Evolutionary conservation across 2,797 vertebrate genomes (phyloP), one percentile per base, ranked within the genome.

Genomic region (Micrastur ruficollis): DNA sequence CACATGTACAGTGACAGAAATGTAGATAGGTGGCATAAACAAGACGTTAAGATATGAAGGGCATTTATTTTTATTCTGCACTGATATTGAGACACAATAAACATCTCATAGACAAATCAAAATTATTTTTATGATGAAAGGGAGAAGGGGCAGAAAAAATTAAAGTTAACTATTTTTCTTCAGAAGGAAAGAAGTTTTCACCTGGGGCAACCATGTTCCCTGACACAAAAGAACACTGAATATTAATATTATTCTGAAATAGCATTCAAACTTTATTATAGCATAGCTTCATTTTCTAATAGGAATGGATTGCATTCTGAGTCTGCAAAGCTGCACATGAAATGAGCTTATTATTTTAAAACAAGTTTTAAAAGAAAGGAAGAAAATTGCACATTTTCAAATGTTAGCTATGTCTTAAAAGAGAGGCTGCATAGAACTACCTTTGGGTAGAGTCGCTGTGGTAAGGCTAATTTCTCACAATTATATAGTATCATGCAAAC

Each of bases 1-100:
- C 42, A 78, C 32, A 72, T 89, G 81, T 32, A 56, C 27, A 90
- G 58, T 72, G 91, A 96, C 92, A 61, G 88, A 94, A 95, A 89
- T 53, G 68, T 89, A 97, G 66, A 86, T 78, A 96, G 52, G 53
- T 96, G 52, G 40, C 63, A 83, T 80, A 95, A 93, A 86, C 19
- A 90, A 36, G 50, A 56, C 76, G n/a, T 56, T 87, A 90, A 74
- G 26, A 29, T 66, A 47, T 58, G 36, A 94, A 96, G 72, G 79
- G 17, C 44, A 27, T 95, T 95, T 93, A 78, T 94, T 97, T 95
- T 93, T 96, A 92, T 90, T 90, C 73, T 91, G 34, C 40, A 67
- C 58, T 93, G 42, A 32, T 95, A 67, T 42, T 89, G 53, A 92
- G 46, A 59, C 13, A 84, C 40, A 94, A 90, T 10, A 96, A 96